Base-by-base conservation (phyloP, 2,888 invertebrate species). In the Antheraea assamensis region DNA sequence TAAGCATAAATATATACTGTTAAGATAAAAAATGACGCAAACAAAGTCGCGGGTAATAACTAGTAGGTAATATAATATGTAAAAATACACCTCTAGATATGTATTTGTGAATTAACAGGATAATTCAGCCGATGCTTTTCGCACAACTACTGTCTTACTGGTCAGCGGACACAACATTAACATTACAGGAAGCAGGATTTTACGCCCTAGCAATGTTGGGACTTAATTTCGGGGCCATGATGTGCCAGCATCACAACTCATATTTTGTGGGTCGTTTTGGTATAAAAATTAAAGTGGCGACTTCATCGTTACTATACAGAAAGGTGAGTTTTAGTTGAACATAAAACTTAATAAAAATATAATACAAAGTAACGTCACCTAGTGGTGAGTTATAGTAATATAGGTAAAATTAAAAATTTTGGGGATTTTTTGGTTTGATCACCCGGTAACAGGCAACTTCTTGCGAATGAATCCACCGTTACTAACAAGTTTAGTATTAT, bases 181-280 rank as follows among this genome's bases (percentile, higher is more conserved):
- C 81, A 0, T 83, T 78, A 68, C 76, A 88, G 24, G 95, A 96
- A 0, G 97, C 96, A 0, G 93, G 96, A 0, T 91, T 95, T 78
- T 96, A 96, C 81, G 85, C 95, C 88, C 75, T 93, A 1, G 93
- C 89, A 5, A 91, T 95, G 89, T 87, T 97, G 74, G 82, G 95
- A 0, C 78, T 92, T 2, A 94, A 92, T 80, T 78, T 95, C 24
- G 88, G 95, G 47, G 93, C 95, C 21, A 92, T 95, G 73, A 83
- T 96, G 77, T 95, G 96, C 71, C 96, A 97, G 78, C 98, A 98
- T 86, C 97, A 97, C 24, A 97, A 96, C 83, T 95, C 96, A 83
- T 95, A 97, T 82, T 96, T 95, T 66, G 92, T 95, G 0, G 89
- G 92, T 78, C 95, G 96, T 74, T 94, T 96, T 74, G 97, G 97